phyloP scores from a whole-genome alignment of 1,140 invertebrate genomes.

The Halyomorpha halys region DNA sequence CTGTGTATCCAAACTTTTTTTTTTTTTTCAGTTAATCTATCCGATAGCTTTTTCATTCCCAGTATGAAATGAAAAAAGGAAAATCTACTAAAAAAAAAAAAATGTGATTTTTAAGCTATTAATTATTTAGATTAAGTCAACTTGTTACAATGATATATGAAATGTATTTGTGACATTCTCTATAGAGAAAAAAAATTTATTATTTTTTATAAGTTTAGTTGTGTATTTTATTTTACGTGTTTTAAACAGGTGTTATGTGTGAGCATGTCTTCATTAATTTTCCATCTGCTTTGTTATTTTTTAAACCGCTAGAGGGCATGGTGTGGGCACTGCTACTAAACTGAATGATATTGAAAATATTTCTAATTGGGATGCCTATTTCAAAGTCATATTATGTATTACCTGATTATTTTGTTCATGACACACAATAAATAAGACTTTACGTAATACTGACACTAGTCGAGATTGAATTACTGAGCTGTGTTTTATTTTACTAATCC shows the following conservation, averaged over 20 bases:
- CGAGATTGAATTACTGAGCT: conserved; percentile 16
- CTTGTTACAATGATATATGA: conserved; percentile 4
- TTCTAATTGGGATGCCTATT: neutral
- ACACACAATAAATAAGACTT: conserved; percentile 28
- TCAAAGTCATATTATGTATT: conserved; percentile 7
- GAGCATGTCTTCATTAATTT: conserved; percentile 2
- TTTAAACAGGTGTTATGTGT: neutral
- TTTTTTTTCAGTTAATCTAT: neutral
- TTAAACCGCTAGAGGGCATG: conserved; percentile 3
- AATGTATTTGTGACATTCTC: conserved; percentile 2
- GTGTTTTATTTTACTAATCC: conserved; percentile 5
- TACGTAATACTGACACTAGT: conserved; percentile 25
- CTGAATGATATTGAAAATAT: neutral
- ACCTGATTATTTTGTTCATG: conserved; percentile 14
- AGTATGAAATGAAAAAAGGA: no score
- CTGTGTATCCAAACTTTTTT: no score
- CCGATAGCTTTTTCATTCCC: no score
- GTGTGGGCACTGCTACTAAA: conserved; percentile 8
- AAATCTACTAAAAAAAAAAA: neutral
- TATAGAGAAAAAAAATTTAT: neutral
- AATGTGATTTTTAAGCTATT: neutral
- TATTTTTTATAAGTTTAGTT: conserved; percentile 3
- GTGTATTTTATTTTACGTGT: neutral
- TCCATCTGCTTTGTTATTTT: conserved; percentile 3
- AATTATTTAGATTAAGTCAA: conserved; percentile 6